These are phyloP conservation scores for Rhopalosiphum maidis DNA, from an alignment of 1,140 invertebrate species.

Conservation along the genomic window DNA sequence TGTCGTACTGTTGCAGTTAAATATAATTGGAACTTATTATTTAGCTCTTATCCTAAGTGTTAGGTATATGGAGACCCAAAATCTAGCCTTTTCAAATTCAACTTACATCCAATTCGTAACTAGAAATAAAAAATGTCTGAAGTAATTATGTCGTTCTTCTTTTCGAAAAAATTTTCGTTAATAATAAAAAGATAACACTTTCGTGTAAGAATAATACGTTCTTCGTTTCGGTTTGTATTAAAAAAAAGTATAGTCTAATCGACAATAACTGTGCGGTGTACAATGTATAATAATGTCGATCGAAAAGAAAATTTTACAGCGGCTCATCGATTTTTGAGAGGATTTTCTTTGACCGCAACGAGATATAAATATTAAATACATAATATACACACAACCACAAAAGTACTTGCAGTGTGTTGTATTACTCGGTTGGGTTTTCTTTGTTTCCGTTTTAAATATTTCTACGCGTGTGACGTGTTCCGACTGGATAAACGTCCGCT, in stretches of 20 bases:
- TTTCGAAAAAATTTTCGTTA: background rate
- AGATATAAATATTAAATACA: background rate
- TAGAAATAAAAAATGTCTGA: too few relatives aligned
- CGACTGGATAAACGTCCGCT: background rate
- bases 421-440: background rate
- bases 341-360: background rate
- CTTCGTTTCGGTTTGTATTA: background rate
- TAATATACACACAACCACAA: background rate
- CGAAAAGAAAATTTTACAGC: background rate
- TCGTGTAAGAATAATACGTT: background rate
- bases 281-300: background rate
- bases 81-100: too few relatives aligned
- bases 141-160: background rate
- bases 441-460: background rate
- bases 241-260: background rate
- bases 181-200: background rate
- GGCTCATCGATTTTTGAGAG: background rate
- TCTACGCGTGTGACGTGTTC: background rate
- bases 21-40: too few relatives aligned
- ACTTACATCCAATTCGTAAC: too few relatives aligned
- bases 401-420: background rate
- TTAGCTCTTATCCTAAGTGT: too few relatives aligned
- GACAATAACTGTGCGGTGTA: background rate
- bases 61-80: too few relatives aligned
- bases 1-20: too few relatives aligned